Conservation (phyloP, 2,113 vertebrate species). For the Callaeas wilsoni region DNA sequence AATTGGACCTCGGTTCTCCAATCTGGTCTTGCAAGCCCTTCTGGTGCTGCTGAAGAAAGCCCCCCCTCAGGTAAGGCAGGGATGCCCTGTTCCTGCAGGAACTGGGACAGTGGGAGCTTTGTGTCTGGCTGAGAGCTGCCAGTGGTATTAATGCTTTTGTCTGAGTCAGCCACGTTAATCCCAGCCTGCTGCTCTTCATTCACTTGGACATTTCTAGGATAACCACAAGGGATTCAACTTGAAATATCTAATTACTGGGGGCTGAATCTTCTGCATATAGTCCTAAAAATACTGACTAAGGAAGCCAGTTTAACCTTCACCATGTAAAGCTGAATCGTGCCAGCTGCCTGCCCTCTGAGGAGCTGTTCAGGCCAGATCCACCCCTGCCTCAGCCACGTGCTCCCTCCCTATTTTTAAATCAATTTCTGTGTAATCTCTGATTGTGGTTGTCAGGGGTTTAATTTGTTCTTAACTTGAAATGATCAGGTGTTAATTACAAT, state of each 20-base stretch:
- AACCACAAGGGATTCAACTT: not conserved
- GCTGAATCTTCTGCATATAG: not conserved
- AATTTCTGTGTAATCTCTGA: not conserved
- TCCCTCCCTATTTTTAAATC: not conserved
- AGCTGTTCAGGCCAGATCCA: not conserved
- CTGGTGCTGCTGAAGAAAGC: conserved; percentile 94
- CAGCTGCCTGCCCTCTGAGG: not conserved
- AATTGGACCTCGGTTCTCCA: conserved; percentile 95
- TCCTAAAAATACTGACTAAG: not conserved
- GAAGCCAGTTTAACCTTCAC: not conserved
- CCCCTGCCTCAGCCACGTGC: not conserved
- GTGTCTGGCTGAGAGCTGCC: not conserved
- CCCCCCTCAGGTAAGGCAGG: conserved; percentile 85
- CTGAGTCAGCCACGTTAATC: not conserved
- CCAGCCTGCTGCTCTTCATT: not conserved
- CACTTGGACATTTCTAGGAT: not conserved
- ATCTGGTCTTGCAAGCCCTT: conserved; percentile 91
- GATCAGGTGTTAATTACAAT: not conserved
- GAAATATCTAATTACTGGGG: not conserved
- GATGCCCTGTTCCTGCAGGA: not conserved
- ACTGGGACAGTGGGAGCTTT: not conserved
- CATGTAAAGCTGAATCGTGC: not conserved
- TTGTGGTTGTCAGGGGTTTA: not conserved
- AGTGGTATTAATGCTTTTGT: not conserved
- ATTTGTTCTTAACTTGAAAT: not conserved